Conservation (phyloP, 1,140 invertebrate genomes). For the Brachionus paranguensis region DNA sequence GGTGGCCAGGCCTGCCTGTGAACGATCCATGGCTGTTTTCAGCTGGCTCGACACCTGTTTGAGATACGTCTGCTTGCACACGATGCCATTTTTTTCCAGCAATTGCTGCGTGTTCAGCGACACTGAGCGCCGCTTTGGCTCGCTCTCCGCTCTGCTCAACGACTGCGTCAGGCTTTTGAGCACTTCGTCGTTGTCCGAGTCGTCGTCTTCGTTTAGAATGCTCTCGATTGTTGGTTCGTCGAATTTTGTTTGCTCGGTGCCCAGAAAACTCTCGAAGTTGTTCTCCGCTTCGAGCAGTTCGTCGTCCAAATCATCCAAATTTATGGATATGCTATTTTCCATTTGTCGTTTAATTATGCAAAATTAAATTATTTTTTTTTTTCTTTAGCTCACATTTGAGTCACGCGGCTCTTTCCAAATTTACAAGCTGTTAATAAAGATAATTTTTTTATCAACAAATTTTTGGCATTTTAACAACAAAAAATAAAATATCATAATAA, state of each 20-base stretch:
- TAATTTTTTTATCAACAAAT: too few species aligned
- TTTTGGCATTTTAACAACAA: too few species aligned
- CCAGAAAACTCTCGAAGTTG: background rate
- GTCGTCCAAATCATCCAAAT: slow-evolving; percentile 25
- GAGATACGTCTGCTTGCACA: slow-evolving; percentile 31
- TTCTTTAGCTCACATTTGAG: too few species aligned
- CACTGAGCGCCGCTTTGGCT: background rate
- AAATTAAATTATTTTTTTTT: too few species aligned
- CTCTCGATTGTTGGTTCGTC: slow-evolving; percentile 70
- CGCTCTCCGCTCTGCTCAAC: background rate
- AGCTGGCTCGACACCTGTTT: slow-evolving; percentile 10
- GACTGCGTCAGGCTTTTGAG: background rate
- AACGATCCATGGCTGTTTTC: slow-evolving; percentile 62
- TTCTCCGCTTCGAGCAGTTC: background rate
- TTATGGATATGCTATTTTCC: background rate
- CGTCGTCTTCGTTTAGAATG: slow-evolving; percentile 65
- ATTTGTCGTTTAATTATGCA: background rate
- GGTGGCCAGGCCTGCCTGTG: slow-evolving; percentile 79
- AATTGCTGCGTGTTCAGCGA: background rate
- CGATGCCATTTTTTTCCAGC: background rate
- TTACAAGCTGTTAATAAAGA: too few species aligned
- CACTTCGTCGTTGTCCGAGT: slow-evolving; percentile 11
- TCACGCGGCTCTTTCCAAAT: too few species aligned
- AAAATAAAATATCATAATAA: too few species aligned
- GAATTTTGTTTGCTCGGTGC: background rate